Conservation (phyloP, 2,113 vertebrate genomes). For the Climacteris rufus region DNA sequence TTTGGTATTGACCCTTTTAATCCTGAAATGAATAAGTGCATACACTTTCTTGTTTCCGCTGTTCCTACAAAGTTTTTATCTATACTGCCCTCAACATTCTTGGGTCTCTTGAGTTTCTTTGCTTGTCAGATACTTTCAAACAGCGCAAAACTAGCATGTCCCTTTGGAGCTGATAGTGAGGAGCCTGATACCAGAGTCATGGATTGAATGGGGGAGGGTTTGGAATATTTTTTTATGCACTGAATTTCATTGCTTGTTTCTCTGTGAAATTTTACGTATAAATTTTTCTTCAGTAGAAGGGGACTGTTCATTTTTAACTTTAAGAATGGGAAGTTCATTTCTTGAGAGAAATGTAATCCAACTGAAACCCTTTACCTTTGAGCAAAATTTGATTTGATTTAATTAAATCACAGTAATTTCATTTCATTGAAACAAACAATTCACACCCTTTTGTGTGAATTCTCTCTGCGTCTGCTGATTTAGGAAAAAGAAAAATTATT, state of each 20-base stretch:
- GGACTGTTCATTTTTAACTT: neutral
- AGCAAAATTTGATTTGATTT: neutral
- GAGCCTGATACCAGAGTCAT: neutral
- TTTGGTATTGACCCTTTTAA: neutral
- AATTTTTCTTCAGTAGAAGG: neutral
- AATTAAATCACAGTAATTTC: neutral
- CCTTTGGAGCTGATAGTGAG: neutral
- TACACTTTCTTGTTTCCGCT: neutral
- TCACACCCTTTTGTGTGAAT: neutral
- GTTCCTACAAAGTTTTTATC: neutral
- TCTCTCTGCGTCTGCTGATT: neutral
- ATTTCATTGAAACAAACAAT: fast-evolving
- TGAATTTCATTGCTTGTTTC: neutral
- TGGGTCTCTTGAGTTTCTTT: neutral
- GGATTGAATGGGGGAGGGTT: fast-evolving
- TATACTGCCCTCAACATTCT: neutral
- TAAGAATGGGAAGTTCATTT: neutral
- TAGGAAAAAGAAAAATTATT: neutral
- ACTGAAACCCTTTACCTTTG: neutral
- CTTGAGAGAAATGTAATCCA: neutral
- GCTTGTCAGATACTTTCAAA: neutral
- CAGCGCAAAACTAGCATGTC: neutral
- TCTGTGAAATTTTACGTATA: neutral
- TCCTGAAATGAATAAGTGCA: neutral
- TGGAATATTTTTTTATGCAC: neutral